Conservation (phyloP, 2,113 vertebrate species). For the Parus major region DNA sequence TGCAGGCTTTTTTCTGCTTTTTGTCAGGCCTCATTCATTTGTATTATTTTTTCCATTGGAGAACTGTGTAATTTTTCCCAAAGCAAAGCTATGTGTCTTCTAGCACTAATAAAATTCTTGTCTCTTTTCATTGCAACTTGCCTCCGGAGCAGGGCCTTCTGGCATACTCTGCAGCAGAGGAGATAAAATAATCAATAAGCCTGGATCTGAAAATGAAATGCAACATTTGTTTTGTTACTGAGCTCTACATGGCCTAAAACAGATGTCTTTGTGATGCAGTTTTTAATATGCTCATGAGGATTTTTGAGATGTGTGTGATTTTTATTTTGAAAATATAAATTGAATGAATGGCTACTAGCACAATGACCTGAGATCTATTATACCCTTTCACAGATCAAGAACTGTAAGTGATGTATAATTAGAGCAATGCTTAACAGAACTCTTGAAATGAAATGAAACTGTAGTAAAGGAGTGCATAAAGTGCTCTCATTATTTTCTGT, state of each 20-base stretch:
- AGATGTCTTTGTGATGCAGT: constrained; percentile 27
- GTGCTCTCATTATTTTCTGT: neutral
- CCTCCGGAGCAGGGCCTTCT: constrained; percentile 47
- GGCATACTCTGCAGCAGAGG: constrained; percentile 34
- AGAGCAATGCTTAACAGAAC: neutral
- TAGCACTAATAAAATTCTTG: constrained; percentile 71
- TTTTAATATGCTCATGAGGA: neutral
- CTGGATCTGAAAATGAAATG: constrained; percentile 66
- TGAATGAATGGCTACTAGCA: neutral
- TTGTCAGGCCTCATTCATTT: constrained; percentile 66
- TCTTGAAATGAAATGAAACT: neutral
- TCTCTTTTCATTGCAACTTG: constrained; percentile 62
- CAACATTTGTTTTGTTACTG: constrained; percentile 55
- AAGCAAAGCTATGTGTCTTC: constrained; percentile 38
- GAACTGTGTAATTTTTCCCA: constrained; percentile 54
- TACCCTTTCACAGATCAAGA: neutral
- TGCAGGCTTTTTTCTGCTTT: constrained; percentile 21
- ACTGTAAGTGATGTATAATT: neutral
- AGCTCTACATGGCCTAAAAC: neutral
- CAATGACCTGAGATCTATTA: constrained; percentile 11
- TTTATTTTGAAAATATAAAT: constrained; percentile 34
- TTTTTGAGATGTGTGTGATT: neutral
- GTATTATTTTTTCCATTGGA: constrained; percentile 50
- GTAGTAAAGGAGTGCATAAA: neutral
- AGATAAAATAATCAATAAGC: constrained; percentile 73